phyloP scores from a whole-genome alignment of 1,140 invertebrate genomes.

The Drosophila pseudoananassae region DNA sequence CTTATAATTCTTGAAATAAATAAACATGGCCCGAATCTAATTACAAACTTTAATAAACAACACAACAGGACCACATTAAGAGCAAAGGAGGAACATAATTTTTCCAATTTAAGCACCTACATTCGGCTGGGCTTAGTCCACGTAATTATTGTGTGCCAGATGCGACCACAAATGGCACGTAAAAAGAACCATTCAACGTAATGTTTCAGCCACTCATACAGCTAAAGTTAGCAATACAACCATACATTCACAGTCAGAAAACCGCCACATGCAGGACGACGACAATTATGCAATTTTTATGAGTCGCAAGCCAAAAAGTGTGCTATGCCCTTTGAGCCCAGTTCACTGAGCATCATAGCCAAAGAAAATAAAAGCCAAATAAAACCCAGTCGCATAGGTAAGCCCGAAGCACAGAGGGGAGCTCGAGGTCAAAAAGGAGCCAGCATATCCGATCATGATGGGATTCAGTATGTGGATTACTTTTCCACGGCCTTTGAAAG shows the following conservation, averaged over 20 bases:
- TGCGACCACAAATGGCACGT: slow-evolving; percentile 67
- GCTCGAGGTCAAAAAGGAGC: slow-evolving; percentile 38
- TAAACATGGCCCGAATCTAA: slow-evolving; percentile 2
- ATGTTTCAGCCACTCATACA: slow-evolving; percentile 44
- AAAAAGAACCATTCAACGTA: slow-evolving; percentile 50
- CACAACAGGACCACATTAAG: slow-evolving; percentile 17
- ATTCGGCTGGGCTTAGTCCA: slow-evolving; percentile 25
- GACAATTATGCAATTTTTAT: slow-evolving; percentile 80
- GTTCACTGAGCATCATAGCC: slow-evolving; percentile 24
- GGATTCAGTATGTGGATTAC: slow-evolving; percentile 10
- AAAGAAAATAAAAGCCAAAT: slow-evolving; percentile 39
- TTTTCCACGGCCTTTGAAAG: background rate
- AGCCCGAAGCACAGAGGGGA: slow-evolving; percentile 9
- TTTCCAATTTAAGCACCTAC: slow-evolving; percentile 40
- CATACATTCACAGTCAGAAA: background rate
- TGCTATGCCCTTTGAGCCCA: slow-evolving; percentile 59
- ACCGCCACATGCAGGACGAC: slow-evolving; percentile 47
- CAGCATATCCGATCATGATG: slow-evolving; percentile 24
- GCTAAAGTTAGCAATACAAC: slow-evolving; percentile 5
- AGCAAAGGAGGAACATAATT: slow-evolving; percentile 34
- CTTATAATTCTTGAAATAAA: background rate
- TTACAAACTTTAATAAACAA: slow-evolving; percentile 34
- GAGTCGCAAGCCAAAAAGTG: slow-evolving; percentile 61
- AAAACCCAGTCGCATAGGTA: slow-evolving; percentile 27
- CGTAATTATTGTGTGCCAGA: slow-evolving; percentile 64